Base-by-base conservation (phyloP, 2,888 invertebrate species). In the Platerodrilus igneus region DNA sequence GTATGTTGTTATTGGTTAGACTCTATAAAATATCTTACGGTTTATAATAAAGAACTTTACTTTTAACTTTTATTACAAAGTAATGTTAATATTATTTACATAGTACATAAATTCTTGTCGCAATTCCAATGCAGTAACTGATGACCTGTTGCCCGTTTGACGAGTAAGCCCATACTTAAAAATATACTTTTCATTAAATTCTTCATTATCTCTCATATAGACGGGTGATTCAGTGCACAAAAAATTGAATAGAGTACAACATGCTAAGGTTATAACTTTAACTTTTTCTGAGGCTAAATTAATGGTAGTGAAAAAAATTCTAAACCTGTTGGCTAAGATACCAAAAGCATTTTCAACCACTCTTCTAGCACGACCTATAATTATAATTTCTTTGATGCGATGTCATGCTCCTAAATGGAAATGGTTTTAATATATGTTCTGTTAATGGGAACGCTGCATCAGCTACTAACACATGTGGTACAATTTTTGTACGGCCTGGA, bases 401-500 rank as follows among this genome's bases (percentile, higher is more conserved):
- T 11, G 20, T 20, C 28, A 27, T 20, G 14, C 28, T 36, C 9
- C 21, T 26, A 14, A 36, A 28, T 10, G 36, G 21, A 10, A 20
- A 27, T 21, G 36, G 36, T 26, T 36, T 36, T 26, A 36, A 15
- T 20, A 36, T 36, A 6, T 18, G 9, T 9, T 36, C 7, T 13
- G 36, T 13, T 13, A 36, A 18, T 8, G 36, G 36, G 15, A 27
- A 36, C 8, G 36, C 36, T 26, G 36, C 28, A 36, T 36, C 36
- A 4, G 27, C 36, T 8, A 36, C 13, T 6, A 36, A 15, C 10
- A 28, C 28, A 36, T 26, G 16, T 5, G 36, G 36, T 16, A 36
- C 36, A 8, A 21, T n/a, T 28, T 21, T 32, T 5, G 9, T 22
- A 10, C 32, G n/a, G 7, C 32, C 32, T 18, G 32, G 22, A 13